phyloP scores from a whole-genome alignment of 2,888 invertebrate species.

The Tenthredo distinguenda region DNA sequence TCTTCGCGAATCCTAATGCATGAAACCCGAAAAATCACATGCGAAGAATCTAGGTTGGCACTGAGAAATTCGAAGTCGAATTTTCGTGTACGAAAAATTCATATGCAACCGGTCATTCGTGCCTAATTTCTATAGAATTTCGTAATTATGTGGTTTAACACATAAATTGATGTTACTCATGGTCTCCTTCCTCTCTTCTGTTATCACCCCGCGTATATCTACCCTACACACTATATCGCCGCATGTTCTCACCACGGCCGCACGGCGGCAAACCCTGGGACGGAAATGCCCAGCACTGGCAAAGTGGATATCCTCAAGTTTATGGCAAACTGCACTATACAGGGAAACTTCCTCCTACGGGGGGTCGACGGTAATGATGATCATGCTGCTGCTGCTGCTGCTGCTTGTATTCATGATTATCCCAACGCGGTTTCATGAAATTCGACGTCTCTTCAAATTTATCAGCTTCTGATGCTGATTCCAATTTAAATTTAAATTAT shows the following conservation, averaged over 20 bases:
- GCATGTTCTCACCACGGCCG: background rate
- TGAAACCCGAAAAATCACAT: background rate
- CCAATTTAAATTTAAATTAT: too few species aligned
- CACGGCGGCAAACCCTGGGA: background rate
- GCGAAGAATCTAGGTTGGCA: background rate
- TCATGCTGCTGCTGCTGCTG: background rate
- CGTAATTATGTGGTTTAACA: constrained; percentile 33
- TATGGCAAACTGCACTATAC: constrained; percentile 37
- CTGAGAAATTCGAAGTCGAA: too few species aligned
- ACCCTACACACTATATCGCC: background rate
- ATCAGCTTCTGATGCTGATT: background rate
- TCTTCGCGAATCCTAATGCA: background rate
- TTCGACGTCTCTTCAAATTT: background rate
- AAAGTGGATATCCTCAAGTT: constrained; percentile 51
- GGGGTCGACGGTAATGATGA: background rate
- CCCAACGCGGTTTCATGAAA: background rate
- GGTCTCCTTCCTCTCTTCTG: too few species aligned
- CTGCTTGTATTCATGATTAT: background rate
- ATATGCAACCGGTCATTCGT: background rate
- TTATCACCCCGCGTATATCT: background rate
- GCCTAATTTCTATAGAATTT: background rate
- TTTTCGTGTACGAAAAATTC: too few species aligned
- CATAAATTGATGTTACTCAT: constrained; percentile 29
- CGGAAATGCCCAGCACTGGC: background rate
- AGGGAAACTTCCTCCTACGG: background rate